A percentile compares a stretch with the other conserved stretches of the same genome.
phyloP scores from a whole-genome alignment of 2,888 invertebrate genomes.

The Salpingus planirostris region DNA sequence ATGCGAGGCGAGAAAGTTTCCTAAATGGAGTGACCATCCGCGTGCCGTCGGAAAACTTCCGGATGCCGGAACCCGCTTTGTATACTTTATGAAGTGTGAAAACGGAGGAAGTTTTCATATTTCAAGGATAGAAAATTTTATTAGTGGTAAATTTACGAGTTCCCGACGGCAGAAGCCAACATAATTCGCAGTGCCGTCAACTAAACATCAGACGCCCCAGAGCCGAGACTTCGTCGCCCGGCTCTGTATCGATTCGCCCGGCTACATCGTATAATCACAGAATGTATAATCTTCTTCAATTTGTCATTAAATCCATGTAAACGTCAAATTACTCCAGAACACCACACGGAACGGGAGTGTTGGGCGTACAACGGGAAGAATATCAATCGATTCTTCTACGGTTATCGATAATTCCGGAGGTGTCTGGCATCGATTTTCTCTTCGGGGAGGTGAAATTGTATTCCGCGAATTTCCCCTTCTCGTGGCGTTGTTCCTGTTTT shows the following conservation, averaged over 20 bases:
- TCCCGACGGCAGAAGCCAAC: constrained; percentile 20
- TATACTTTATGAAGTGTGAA: constrained; percentile 7
- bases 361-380: too few species aligned
- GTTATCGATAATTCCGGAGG: too few species aligned
- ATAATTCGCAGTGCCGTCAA: constrained; percentile 21
- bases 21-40: too few species aligned
- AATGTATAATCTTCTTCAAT: constrained; percentile 16
- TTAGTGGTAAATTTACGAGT: constrained; percentile 22
- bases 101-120: constrained; percentile 16
- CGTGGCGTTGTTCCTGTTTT: constrained; percentile 9
- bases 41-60: too few species aligned
- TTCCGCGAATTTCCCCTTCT: constrained; percentile 12
- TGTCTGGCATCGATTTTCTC: constrained; percentile 9
- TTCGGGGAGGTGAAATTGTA: constrained; percentile 8
- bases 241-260: constrained; percentile 9
- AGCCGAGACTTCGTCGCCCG: constrained; percentile 8
- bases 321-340: constrained; percentile 14
- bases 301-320: constrained; percentile 18
- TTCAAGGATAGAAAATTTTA: constrained; percentile 21
- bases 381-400: too few species aligned
- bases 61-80: too few species aligned
- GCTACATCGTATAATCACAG: constrained; percentile 6
- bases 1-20: too few species aligned
- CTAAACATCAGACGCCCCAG: constrained; percentile 17
- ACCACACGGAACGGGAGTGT: too few species aligned